Evolutionary conservation across 2,113 vertebrate genomes (phyloP), one percentile per base, ranked within the genome.

Genomic region (Chroicocephalus ridibundus): DNA sequence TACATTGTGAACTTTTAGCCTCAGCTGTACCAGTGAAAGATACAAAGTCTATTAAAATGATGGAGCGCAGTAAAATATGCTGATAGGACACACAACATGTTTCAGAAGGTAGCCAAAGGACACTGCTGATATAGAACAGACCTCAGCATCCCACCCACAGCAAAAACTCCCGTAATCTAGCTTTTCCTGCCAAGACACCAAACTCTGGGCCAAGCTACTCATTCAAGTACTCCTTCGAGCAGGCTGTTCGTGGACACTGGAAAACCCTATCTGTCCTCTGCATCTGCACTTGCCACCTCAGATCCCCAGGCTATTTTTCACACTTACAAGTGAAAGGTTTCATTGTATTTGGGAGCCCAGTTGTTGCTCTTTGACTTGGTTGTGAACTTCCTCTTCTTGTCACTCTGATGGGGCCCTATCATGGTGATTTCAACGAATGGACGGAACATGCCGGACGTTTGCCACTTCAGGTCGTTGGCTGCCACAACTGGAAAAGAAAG

Each of bases 311-410:
- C 29, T 70, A 49, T 70, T 95, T 91, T 70, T 87, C 70, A 77
- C 51, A 98, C 98, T 99, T 97, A 99, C 99, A 99, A 99, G 94
- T 99, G 99, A 95, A 99, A 99, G 1, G 98, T 99, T 97, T 99
- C 99, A 22, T 99, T 99, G 98, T 99, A 99, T 87, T 99, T 99
- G 46, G 99, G 99, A 38, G 99, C 98, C 99, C 99, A 99, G 98
- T 99, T 99, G 98, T 99, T 99, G 97, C 99, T 99, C 98, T 99
- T 99, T 38, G 99, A 99, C 95, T 99, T 99, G 68, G 99, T 99
- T 95, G 99, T 99, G 92, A 99, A 99, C 90, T 98, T 99, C 96
- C 99, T 99, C 95, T 99, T 99, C 98, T 99, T 99, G 98, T 99
- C 99, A 57, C 98, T 99, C 90, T 99, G 99, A 75, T 99, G 99